Conservation (phyloP, 2,113 vertebrate species). For the Carassius carassius region DNA sequence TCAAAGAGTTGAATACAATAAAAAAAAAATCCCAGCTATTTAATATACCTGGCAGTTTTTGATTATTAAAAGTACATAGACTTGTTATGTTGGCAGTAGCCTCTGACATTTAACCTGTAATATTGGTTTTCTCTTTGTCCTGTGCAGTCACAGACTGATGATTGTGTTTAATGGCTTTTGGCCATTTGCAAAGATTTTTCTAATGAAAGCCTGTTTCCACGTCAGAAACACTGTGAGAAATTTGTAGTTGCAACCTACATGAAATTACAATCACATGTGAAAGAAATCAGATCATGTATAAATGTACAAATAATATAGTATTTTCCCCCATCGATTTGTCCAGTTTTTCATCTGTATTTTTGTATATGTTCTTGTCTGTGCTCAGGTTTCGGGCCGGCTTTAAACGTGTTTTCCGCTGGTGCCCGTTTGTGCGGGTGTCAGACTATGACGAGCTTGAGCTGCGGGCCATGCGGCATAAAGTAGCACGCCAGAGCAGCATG, state of each 20-base stretch:
- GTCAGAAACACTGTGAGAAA: too few species aligned
- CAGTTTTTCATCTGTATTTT: not conserved
- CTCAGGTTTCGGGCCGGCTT: conserved; percentile 93
- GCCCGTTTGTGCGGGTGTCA: conserved; percentile 91
- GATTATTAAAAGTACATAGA: not conserved
- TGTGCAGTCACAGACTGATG: not conserved
- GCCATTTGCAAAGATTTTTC: not conserved
- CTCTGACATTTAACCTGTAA: not conserved
- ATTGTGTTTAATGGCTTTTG: not conserved
- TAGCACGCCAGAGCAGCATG: conserved; percentile 87
- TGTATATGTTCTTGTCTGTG: not conserved
- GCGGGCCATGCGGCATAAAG: conserved; percentile 81
- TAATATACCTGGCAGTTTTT: not conserved
- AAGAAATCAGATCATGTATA: too few species aligned
- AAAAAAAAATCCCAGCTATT: not conserved
- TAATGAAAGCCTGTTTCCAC: not conserved
- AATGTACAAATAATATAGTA: too few species aligned
- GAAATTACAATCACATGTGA: too few species aligned
- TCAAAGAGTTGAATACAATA: not conserved
- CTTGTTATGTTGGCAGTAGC: not conserved
- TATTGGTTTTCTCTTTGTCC: not conserved
- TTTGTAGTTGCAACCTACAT: not conserved
- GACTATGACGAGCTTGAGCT: conserved; percentile 90
- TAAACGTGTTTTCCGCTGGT: conserved; percentile 92
- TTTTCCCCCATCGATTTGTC: too few species aligned